Base-by-base conservation (phyloP, 2,888 invertebrate genomes). In the Coleophora flavipennella region DNA sequence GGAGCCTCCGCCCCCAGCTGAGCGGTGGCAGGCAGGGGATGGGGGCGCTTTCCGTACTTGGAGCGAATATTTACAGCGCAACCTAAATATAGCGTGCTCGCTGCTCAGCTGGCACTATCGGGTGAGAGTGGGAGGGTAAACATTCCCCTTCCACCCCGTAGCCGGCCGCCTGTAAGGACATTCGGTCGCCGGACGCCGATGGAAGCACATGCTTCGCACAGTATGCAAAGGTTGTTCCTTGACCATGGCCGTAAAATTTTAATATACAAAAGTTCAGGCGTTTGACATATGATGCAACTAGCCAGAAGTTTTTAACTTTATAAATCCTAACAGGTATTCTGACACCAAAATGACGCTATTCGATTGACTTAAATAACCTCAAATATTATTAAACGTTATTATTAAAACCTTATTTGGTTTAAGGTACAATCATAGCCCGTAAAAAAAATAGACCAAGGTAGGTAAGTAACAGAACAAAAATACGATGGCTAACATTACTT, bases 1-100 rank as follows among this genome's bases (percentile, higher is more conserved):
- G n/a, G n/a, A n/a, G n/a, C 61, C 54, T 54, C 55, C 50, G 44
- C 54, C 52, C 53, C 59, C 45, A 48, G 43, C 48, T 42, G 36
- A 10, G 4, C 13, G 42, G 48, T 39, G n/a, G n/a, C 20, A 6
- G 20, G 3, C 6, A 20, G 20, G 20, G 20, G 20, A 6, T 59
- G 57, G 36, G 57, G 66, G 55, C 38, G 59, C 55, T 60, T 74
- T 77, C 79, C 80, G 77, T 80, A 79, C 81, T 81, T 74, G 78
- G 77, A 73, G 72, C 72, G 80, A 75, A 76, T 83, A 83, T 83
- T 84, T 84, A 84, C 81, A 81, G 81, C 81, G 73, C 79, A 81
- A 79, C 79, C 83, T 84, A 83, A 81, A 84, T 84, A 84, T 83
- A 84, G 83, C 80, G 79, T 76, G 71, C 69, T 20, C 78, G 67